These are phyloP conservation scores for Gymnocephalus cernua DNA, from an alignment of 2,113 vertebrate genomes.

Conservation along the genomic window DNA sequence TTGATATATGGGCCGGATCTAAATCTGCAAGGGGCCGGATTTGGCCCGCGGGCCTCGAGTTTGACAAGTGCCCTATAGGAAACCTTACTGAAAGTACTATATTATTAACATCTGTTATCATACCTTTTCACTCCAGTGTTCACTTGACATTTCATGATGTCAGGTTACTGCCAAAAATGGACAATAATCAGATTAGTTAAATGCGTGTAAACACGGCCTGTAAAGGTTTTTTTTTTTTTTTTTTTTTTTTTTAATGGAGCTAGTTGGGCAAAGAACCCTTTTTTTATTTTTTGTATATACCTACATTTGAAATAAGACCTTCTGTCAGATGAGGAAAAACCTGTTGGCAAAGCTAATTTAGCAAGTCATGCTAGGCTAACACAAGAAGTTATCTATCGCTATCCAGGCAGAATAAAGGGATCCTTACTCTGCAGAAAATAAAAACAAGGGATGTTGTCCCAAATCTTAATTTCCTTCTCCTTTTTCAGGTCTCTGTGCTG, in stretches of 20 bases:
- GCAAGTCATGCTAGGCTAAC: neutral
- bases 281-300: too few relatives aligned
- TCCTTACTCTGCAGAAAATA: neutral
- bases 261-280: too few relatives aligned
- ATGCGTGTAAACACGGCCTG: conserved; percentile 5
- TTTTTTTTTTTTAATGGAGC: too few relatives aligned
- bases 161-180: conserved; percentile 5
- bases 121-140: conserved; percentile 10
- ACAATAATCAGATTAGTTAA: conserved; percentile 2
- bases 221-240: neutral
- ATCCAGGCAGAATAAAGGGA: neutral
- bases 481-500: conserved; percentile 89
- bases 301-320: too few relatives aligned
- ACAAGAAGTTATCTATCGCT: neutral
- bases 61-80: too few relatives aligned
- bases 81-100: too few relatives aligned
- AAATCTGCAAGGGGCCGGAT: too few relatives aligned
- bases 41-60: too few relatives aligned
- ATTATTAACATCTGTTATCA: too few relatives aligned
- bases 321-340: too few relatives aligned
- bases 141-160: conserved; percentile 25
- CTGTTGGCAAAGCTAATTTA: neutral
- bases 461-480: neutral
- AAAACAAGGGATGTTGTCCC: neutral
- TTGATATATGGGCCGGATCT: too few relatives aligned